Conservation (phyloP, 2,888 invertebrate genomes). For the Cyaniris semiargus region DNA sequence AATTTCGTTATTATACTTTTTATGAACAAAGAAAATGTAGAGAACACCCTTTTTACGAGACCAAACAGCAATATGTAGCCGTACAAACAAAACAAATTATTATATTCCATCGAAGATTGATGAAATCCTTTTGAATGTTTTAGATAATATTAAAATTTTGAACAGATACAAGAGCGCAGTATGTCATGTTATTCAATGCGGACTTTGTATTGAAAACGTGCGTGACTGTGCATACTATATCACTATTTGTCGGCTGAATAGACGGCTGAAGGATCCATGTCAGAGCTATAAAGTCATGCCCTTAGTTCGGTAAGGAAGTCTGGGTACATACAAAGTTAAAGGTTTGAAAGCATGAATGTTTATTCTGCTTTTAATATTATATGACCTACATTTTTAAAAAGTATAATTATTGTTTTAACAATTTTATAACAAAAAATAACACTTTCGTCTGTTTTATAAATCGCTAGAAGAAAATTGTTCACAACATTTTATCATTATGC, state of each 20-base stretch:
- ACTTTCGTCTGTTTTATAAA: no score
- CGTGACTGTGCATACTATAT: slow-evolving; percentile 36
- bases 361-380: no score
- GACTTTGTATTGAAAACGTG: slow-evolving; percentile 29
- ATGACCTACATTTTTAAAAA: no score
- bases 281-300: slow-evolving; percentile 5
- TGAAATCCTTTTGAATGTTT: neutral
- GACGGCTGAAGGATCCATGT: neutral
- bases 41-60: neutral
- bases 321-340: neutral
- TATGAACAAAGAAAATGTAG: neutral
- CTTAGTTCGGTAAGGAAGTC: neutral
- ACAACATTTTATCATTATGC: no score
- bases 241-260: slow-evolving; percentile 27
- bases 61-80: neutral
- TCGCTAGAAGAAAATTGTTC: no score
- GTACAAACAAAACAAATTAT: neutral
- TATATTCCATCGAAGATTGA: neutral
- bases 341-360: no score
- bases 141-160: neutral
- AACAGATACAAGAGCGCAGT: neutral
- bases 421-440: no score
- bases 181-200: neutral
- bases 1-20: neutral
- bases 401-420: no score